Evolutionary conservation across 2,888 invertebrate genomes (phyloP).

Genomic region (Aspidiotus rigidus): DNA sequence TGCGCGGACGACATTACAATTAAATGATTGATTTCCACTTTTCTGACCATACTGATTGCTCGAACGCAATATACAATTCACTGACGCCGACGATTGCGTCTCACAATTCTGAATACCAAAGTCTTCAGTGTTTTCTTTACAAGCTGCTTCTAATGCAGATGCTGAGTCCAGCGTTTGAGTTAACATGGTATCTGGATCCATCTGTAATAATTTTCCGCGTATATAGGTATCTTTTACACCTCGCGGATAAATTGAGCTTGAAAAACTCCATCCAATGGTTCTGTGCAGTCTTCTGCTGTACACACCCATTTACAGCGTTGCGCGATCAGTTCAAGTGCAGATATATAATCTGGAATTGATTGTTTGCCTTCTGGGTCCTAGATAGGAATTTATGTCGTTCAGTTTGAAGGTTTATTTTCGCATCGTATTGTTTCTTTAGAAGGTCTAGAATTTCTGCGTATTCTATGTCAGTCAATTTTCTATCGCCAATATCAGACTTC

Average conservation of each 20-base stretch:
- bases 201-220: not conserved
- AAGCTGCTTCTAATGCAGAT: not conserved
- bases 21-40: no score
- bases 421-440: not conserved
- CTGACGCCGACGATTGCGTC: not conserved
- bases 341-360: not conserved
- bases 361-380: not conserved
- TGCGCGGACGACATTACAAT: not conserved
- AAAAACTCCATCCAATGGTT: not conserved
- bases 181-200: not conserved
- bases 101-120: not conserved
- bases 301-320: not conserved
- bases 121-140: not conserved
- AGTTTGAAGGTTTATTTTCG: not conserved
- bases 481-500: not conserved
- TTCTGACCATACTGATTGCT: not conserved
- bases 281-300: not conserved
- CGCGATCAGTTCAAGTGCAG: not conserved
- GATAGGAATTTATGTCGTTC: no score
- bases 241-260: constrained; percentile 5
- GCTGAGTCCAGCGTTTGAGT: not conserved
- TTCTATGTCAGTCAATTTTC: not conserved
- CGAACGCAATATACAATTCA: not conserved
- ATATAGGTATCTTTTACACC: not conserved
- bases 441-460: not conserved